phyloP scores from a whole-genome alignment of 2,888 invertebrate species.

The Lycaena phlaeas region DNA sequence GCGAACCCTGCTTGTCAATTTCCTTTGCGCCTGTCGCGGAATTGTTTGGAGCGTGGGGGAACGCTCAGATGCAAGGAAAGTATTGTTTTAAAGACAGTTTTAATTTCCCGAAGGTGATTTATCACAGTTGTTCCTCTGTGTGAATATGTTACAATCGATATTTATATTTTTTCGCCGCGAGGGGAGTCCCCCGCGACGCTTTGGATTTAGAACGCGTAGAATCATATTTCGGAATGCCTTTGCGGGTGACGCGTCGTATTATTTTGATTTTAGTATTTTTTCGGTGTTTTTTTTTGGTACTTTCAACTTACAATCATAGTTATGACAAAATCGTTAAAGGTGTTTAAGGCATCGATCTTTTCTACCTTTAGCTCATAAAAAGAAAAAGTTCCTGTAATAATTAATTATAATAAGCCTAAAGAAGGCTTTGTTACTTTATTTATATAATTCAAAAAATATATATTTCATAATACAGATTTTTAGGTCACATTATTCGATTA shows the following conservation, averaged over 20 bases:
- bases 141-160: constrained; percentile 42
- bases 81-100: constrained; percentile 71
- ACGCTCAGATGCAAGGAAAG: constrained; percentile 47
- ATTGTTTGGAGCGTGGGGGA: constrained; percentile 22
- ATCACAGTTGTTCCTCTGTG: constrained; percentile 49
- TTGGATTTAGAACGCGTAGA: constrained; percentile 61
- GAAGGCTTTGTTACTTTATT: too few relatives aligned
- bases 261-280: constrained; percentile 25
- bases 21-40: constrained; percentile 6
- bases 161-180: constrained; percentile 38
- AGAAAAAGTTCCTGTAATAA: too few relatives aligned
- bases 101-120: constrained; percentile 74
- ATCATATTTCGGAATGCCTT: constrained; percentile 56
- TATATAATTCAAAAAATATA: too few relatives aligned
- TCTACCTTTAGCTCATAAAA: too few relatives aligned
- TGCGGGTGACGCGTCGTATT: constrained; percentile 49
- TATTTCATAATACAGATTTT: too few relatives aligned
- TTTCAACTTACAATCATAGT: too few relatives aligned
- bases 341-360: too few relatives aligned
- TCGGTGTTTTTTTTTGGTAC: background rate
- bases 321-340: too few relatives aligned
- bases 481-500: too few relatives aligned
- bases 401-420: too few relatives aligned
- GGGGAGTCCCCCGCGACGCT: constrained; percentile 60
- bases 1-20: constrained; percentile 11